Conservation (phyloP, 64 coral and sea anemone genomes). For the Stichodactyla helianthus region DNA sequence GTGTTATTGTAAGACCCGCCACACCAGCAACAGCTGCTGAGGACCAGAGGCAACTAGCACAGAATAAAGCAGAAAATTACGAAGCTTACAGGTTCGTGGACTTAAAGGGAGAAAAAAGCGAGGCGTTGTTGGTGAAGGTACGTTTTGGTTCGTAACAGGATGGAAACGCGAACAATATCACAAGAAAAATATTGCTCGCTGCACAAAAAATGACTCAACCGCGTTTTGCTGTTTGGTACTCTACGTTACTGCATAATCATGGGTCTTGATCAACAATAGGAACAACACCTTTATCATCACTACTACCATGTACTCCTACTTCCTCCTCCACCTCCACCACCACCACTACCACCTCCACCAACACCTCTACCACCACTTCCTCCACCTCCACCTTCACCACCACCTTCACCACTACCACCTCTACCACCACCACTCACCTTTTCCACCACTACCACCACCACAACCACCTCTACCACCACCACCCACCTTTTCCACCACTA, state of each 20-base stretch:
- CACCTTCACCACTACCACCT: too few species aligned
- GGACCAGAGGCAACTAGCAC: neutral
- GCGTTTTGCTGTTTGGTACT: neutral
- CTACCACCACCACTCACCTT: neutral
- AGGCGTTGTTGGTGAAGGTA: slow-evolving; percentile 41
- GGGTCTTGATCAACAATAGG: too few species aligned
- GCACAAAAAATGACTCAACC: neutral
- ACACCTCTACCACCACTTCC: neutral
- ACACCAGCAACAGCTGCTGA: neutral
- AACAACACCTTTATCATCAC: too few species aligned
- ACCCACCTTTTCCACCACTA: too few species aligned
- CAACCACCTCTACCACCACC: neutral
- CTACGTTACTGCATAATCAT: too few species aligned
- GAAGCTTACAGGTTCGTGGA: slow-evolving; percentile 64
- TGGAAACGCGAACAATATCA: too few species aligned
- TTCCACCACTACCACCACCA: neutral
- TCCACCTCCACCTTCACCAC: too few species aligned
- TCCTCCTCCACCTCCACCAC: too few species aligned
- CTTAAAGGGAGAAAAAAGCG: slow-evolving; percentile 39
- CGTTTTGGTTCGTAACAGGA: neutral
- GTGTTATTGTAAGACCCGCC: neutral
- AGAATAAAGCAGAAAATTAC: slow-evolving; percentile 49
- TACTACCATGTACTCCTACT: too few species aligned
- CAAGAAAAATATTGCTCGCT: too few species aligned
- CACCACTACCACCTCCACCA: too few species aligned